Base-by-base conservation (phyloP, 2,888 invertebrate genomes). In the Ypsolopha scabrella region DNA sequence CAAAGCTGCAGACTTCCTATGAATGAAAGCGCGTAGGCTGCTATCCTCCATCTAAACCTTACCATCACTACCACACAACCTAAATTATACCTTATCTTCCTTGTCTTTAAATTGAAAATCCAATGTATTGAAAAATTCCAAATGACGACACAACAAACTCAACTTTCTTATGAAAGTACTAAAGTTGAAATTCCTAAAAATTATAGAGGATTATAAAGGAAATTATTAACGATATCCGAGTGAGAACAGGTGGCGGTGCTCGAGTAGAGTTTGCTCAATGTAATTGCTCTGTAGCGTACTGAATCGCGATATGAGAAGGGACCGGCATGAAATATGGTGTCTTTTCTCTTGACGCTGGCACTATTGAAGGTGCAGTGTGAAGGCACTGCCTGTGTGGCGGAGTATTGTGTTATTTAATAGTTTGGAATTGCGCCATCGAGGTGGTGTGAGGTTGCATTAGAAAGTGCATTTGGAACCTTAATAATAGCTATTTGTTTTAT, bases 21-120 rank as follows among this genome's bases (percentile, higher is more conserved):
- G 73, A 80, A 81, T 72, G 80, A 80, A 82, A 80, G 69, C 65
- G 80, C 70, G 85, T 83, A 71, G 85, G 85, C 55, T 55, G 67
- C 61, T 74, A 81, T 83, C 76, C 73, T 67, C 70, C 69, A 80
- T 79, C 75, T 57, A 54, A 55, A 57, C 55, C 54, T 58, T 54
- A 52, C 34, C 51, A 48, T 44, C 11, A 10, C 50, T 39, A 1
- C 6, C n/a, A 59, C 60, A 75, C 55, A 62, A 56, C 56, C 50
- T 50, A 63, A 55, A 62, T 61, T 33, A n/a, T 67, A 50, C 53
- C 53, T 59, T 57, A 52, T 45, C 10, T 0, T 35, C 10, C 24
- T 4, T 24, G 24, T 4, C 4, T 24, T 24, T 24, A 24, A 24
- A 24, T 24, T 24, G 24, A 24, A 24, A 24, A 2, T 24, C 24